A percentile compares a stretch with the other conserved stretches of the same genome.
phyloP scores from a whole-genome alignment of 2,888 invertebrate genomes.

The Chymomyza caudatula region DNA sequence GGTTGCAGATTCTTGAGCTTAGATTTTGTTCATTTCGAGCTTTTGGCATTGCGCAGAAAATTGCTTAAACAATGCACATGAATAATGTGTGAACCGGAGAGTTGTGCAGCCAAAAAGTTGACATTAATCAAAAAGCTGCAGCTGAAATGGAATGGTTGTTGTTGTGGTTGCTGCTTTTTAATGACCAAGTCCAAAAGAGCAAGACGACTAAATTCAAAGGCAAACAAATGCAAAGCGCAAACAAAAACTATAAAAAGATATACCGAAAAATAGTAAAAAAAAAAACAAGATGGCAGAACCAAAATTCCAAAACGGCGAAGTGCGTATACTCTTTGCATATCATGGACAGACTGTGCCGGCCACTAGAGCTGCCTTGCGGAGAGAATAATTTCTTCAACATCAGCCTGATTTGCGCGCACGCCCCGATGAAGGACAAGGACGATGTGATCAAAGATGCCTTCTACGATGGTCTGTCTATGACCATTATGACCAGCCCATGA shows the following conservation, averaged over 20 bases:
- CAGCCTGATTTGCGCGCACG: too few relatives aligned
- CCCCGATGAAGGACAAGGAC: too few relatives aligned
- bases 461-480: too few relatives aligned
- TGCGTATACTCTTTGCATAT: too few relatives aligned
- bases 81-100: constrained; percentile 68
- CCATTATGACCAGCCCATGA: too few relatives aligned
- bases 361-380: too few relatives aligned
- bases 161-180: neutral
- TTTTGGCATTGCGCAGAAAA: constrained; percentile 15
- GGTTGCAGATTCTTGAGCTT: constrained; percentile 70
- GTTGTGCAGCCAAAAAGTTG: constrained; percentile 48
- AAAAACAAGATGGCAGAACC: neutral
- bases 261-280: neutral
- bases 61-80: constrained; percentile 65
- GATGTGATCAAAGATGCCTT: too few relatives aligned
- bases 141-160: constrained; percentile 24
- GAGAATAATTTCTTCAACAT: too few relatives aligned
- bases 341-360: too few relatives aligned
- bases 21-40: constrained; percentile 61
- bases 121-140: constrained; percentile 66
- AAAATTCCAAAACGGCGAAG: too few relatives aligned
- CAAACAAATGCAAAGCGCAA: constrained; percentile 40
- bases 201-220: constrained; percentile 55
- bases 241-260: neutral
- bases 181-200: constrained; percentile 9